Base-by-base conservation (phyloP, 2,888 invertebrate species). In the Embidobia sp. region DNA sequence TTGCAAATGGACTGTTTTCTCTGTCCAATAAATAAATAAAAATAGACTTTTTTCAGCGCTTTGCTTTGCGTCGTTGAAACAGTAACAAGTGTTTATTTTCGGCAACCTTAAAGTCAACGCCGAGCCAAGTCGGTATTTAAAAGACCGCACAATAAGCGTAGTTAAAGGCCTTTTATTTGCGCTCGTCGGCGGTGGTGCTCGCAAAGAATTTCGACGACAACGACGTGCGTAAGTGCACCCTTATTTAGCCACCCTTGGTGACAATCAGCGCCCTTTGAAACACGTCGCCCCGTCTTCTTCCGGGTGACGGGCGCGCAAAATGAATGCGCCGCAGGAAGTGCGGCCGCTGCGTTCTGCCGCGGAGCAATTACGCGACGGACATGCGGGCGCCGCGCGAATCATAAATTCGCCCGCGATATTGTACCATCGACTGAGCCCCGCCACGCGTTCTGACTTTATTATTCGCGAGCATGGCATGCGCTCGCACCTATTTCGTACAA, bases 161-260 rank as follows among this genome's bases (percentile, higher is more conserved):
- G 57, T 73, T 64, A 66, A 44, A 57, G 33, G 31, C 16, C 57
- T 48, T 55, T 73, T 57, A 55, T 72, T 63, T 55, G 55, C 16
- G 35, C 33, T 16, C 29, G 33, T 10, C 42, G 16, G 33, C 44
- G 13, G 42, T n/a, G n/a, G n/a, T n/a, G 40, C 29, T 48, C 19
- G 63, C 1, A 18, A 70, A 63, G 48, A 37, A 44, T 64, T 59
- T 72, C 48, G 26, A 46, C 13, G 46, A 40, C 31, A 33, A 44
- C 44, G 35, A 42, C 61, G 29, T 19, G 70, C 55, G 37, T 63
- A 61, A 61, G 66, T 55, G 55, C 49, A 13, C 72, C 59, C 77
- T 73, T 69, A 33, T 73, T 73, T 73, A 63, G 63, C 26, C 77
- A 63, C 72, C 77, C 76, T 48, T 42, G 46, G 46, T 66, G 48